These are phyloP conservation scores for Drosophila parvula DNA, from an alignment of 1,140 invertebrate genomes.

Conservation along the genomic window DNA sequence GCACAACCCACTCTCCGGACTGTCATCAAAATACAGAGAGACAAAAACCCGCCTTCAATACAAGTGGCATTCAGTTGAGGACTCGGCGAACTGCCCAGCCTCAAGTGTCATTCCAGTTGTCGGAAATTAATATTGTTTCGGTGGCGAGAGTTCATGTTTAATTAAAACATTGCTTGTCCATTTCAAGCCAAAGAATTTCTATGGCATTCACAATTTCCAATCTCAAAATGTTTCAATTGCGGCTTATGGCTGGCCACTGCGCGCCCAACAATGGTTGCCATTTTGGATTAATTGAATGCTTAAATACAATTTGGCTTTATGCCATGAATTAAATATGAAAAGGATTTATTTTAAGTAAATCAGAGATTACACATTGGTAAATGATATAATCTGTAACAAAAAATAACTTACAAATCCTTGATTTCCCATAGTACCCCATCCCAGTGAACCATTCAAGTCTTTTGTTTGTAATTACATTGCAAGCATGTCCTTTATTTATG, in stretches of 20 bases:
- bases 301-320: neutral
- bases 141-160: conserved; percentile 14
- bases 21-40: conserved; percentile 33
- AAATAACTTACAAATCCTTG: neutral
- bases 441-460: neutral
- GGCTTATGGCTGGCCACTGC: conserved; percentile 11
- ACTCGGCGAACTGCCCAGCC: neutral
- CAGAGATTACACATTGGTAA: too few species aligned
- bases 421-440: too few species aligned
- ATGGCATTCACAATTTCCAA: conserved; percentile 1
- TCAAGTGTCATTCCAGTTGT: neutral
- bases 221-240: conserved; percentile 24
- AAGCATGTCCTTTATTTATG: neutral
- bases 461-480: neutral
- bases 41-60: conserved; percentile 9
- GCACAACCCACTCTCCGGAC: neutral
- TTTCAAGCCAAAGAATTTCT: conserved; percentile 16
- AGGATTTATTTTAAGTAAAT: neutral
- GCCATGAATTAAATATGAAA: neutral
- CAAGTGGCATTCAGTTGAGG: neutral
- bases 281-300: conserved; percentile 4
- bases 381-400: neutral
- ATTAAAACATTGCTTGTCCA: conserved; percentile 19
- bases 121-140: conserved; percentile 16
- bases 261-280: neutral